Evolutionary conservation across 2,113 vertebrate genomes (phyloP).

Genomic region (Chascanopsetta lugubris): DNA sequence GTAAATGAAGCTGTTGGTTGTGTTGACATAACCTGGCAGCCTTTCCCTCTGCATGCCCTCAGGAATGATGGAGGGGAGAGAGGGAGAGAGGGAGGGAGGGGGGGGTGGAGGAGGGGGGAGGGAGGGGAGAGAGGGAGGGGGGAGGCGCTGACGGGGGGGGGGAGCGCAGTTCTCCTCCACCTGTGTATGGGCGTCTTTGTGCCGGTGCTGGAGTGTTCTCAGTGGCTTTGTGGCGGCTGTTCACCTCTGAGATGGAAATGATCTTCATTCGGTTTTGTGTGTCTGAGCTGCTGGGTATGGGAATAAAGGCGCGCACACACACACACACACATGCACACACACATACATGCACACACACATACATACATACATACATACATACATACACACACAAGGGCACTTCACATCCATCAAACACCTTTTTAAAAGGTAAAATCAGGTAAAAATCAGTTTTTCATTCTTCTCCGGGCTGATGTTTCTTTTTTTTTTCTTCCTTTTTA

Average conservation of each 20-base stretch:
- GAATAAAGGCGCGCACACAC: neutral
- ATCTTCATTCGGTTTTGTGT: conserved; percentile 46
- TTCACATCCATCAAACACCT: too few species aligned
- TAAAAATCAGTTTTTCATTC: conserved; percentile 8
- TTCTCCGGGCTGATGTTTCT: neutral
- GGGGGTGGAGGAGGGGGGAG: conserved; percentile 11
- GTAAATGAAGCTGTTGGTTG: conserved; percentile 55
- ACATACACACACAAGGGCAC: too few species aligned
- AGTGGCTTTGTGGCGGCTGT: conserved; percentile 22
- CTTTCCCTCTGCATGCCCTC: conserved; percentile 24
- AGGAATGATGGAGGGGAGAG: conserved; percentile 8
- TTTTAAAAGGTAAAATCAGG: too few species aligned
- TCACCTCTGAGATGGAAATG: conserved; percentile 40
- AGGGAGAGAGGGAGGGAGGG: conserved; percentile 10
- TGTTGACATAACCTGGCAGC: conserved; percentile 56
- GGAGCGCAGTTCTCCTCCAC: conserved; percentile 26
- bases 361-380: too few species aligned
- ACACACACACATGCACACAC: neutral
- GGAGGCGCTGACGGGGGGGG: too few species aligned
- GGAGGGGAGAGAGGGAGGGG: conserved; percentile 4
- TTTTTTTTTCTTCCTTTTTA: neutral
- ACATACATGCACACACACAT: too few species aligned
- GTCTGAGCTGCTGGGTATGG: conserved; percentile 25
- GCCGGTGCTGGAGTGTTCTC: conserved; percentile 1
- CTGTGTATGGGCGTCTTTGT: conserved; percentile 37